phyloP scores from a whole-genome alignment of 1,140 invertebrate species.

The Periplaneta americana region DNA sequence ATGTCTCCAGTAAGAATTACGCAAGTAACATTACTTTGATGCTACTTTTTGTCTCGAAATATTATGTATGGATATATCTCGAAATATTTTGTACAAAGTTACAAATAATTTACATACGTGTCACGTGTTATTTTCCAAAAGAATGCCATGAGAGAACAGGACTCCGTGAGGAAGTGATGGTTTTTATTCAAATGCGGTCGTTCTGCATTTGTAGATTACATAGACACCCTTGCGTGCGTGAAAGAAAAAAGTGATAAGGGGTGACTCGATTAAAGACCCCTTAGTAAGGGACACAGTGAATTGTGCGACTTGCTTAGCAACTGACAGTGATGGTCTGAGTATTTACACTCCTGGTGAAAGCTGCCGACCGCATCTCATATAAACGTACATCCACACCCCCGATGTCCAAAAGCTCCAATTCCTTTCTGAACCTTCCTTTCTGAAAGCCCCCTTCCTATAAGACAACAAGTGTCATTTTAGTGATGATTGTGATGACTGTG shows the following conservation, averaged over 20 bases:
- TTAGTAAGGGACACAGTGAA: background rate
- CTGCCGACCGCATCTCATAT: background rate
- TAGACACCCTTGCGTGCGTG: background rate
- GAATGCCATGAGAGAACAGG: background rate
- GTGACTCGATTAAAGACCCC: background rate
- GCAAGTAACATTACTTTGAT: background rate
- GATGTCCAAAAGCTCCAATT: background rate
- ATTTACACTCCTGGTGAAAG: background rate
- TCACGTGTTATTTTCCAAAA: background rate
- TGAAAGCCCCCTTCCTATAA: background rate
- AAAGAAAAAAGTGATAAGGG: no score
- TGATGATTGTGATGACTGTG: conserved; percentile 11
- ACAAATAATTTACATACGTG: background rate
- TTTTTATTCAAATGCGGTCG: background rate
- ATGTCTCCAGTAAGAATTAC: no score
- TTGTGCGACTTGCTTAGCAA: background rate
- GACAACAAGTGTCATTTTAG: conserved; percentile 12
- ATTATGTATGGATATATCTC: background rate
- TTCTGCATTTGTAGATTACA: background rate
- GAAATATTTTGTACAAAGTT: background rate
- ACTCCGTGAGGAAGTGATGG: background rate
- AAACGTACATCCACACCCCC: background rate
- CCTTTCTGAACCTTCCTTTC: background rate
- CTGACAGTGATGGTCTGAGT: background rate
- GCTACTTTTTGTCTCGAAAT: background rate